Conservation (phyloP, 2,797 vertebrate species). For the Thunnus albacares region DNA sequence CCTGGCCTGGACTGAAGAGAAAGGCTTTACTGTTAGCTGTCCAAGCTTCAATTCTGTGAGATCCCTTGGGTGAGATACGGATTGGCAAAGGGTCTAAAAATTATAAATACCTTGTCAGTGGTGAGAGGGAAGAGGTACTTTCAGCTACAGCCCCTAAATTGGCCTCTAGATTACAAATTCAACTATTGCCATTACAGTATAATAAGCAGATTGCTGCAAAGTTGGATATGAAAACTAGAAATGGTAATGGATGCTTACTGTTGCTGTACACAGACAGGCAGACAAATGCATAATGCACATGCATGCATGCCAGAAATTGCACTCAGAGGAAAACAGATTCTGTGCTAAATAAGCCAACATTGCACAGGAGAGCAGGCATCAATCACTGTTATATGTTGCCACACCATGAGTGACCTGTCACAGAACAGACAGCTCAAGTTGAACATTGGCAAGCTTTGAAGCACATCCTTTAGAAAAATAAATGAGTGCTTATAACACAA, state of each 20-base stretch:
- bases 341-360: constrained; percentile 71
- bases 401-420: constrained; percentile 60
- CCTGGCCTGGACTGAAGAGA: constrained; percentile 63
- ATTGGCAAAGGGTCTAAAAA: constrained; percentile 62
- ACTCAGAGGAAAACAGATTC: constrained; percentile 15
- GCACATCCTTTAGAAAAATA: constrained; percentile 52
- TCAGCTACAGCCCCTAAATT: constrained; percentile 39
- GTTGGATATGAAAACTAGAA: constrained; percentile 12
- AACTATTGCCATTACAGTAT: constrained; percentile 26
- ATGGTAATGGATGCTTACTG: not conserved
- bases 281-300: constrained; percentile 1
- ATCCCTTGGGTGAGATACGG: constrained; percentile 73
- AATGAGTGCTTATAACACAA: constrained; percentile 44
- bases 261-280: not conserved
- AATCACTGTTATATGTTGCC: constrained; percentile 71
- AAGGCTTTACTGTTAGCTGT: constrained; percentile 68
- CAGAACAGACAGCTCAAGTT: constrained; percentile 68
- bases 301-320: constrained; percentile 9
- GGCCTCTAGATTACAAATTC: constrained; percentile 46
- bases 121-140: constrained; percentile 53
- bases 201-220: constrained; percentile 46
- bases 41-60: constrained; percentile 69
- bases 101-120: constrained; percentile 68
- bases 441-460: constrained; percentile 59
- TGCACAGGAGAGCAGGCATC: constrained; percentile 70